These are phyloP conservation scores for Pedetes capensis DNA, from an alignment of 2,113 vertebrate genomes.

Conservation along the genomic window DNA sequence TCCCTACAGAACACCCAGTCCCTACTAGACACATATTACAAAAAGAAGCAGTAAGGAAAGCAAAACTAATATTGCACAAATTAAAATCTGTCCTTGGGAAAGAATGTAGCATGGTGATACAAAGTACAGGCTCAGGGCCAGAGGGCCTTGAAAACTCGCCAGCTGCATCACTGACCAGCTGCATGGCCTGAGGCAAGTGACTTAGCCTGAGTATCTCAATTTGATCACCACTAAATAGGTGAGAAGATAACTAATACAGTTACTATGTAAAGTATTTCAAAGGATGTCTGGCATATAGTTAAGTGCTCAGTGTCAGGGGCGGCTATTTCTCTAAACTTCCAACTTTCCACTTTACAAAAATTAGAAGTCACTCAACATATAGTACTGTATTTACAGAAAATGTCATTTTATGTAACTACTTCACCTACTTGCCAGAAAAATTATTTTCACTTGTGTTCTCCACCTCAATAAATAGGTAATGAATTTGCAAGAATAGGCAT, in stretches of 20 bases:
- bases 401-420: not conserved
- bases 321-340: not conserved
- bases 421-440: not conserved
- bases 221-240: not conserved
- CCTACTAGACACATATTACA: constrained; percentile 2
- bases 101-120: not conserved
- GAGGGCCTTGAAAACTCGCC: not conserved
- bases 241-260: not conserved
- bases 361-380: not conserved
- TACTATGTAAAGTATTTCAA: not conserved
- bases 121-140: not conserved
- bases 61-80: not conserved
- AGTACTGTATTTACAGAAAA: not conserved
- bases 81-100: not conserved
- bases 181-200: not conserved
- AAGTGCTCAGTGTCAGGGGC: not conserved
- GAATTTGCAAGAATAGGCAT: not conserved
- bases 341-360: not conserved
- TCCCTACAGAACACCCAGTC: not conserved
- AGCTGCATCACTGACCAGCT: not conserved
- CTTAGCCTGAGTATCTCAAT: not conserved
- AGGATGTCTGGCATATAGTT: not conserved
- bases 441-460: constrained; percentile 18
- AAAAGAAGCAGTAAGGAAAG: not conserved
- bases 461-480: not conserved